Conservation (phyloP, 2,797 vertebrate species). For the Acrocephalus scirpaceus region DNA sequence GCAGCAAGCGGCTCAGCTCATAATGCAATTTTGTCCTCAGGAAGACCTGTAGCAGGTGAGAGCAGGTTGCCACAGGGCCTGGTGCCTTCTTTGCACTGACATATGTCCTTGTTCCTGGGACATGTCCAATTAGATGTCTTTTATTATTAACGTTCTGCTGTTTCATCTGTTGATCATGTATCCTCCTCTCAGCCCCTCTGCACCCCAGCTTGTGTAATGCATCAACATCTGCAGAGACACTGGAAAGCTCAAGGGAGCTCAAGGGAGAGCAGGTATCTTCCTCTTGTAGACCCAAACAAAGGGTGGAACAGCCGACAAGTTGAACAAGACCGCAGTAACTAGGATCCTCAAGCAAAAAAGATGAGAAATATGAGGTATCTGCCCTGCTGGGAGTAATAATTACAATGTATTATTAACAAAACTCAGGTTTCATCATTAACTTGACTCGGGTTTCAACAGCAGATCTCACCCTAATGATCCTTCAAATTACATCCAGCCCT, state of each 20-base stretch:
- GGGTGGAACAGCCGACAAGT: neutral
- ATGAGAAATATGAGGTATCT: conserved; percentile 32
- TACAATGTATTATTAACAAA: conserved; percentile 65
- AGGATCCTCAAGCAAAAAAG: conserved; percentile 12
- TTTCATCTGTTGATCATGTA: conserved; percentile 29
- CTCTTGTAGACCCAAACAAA: neutral
- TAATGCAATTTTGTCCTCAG: neutral
- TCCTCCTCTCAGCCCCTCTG: neutral
- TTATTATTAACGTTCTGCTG: conserved; percentile 48
- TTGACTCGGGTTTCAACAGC: conserved; percentile 13
- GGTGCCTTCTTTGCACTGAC: neutral
- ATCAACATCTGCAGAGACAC: neutral
- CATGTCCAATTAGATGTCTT: conserved; percentile 31
- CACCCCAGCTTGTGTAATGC: neutral
- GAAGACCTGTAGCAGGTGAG: conserved; percentile 1
- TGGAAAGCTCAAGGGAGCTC: neutral
- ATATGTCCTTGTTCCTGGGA: conserved; percentile 4
- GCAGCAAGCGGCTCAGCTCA: neutral
- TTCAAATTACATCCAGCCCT: neutral
- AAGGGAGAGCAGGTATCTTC: neutral
- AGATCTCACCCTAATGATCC: conserved; percentile 28
- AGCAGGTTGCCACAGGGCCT: neutral
- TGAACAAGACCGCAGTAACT: neutral
- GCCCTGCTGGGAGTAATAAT: conserved; percentile 9
- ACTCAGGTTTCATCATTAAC: conserved; percentile 61